A percentile compares a stretch with the other conserved stretches of the same genome.
phyloP scores from a whole-genome alignment of 2,888 invertebrate genomes.

The Heliconius ethilla region DNA sequence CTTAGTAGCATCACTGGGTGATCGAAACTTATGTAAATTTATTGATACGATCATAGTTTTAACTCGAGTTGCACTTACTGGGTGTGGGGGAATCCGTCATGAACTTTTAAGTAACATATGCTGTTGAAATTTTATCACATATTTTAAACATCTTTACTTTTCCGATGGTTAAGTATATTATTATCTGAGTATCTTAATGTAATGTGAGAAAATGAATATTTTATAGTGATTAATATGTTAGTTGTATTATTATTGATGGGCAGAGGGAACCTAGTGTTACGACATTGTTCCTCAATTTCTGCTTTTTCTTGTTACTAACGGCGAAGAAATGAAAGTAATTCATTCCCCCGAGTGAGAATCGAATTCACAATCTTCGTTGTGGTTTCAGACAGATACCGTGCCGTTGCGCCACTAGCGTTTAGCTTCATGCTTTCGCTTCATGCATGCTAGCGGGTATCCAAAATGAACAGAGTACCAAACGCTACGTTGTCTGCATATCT shows the following conservation, averaged over 20 bases:
- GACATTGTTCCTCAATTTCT: too few species aligned
- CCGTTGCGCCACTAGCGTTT: too few species aligned
- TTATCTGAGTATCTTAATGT: neutral
- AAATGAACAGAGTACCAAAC: too few species aligned
- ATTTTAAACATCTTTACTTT: conserved; percentile 19
- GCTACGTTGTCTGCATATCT: too few species aligned
- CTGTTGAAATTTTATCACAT: conserved; percentile 23
- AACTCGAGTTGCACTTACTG: conserved; percentile 17
- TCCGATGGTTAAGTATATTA: neutral
- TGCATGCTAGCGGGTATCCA: too few species aligned
- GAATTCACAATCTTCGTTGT: too few species aligned
- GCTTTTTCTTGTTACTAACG: too few species aligned
- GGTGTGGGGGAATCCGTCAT: conserved; percentile 14
- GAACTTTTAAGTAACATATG: conserved; percentile 25
- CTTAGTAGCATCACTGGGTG: neutral
- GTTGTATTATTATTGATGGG: neutral
- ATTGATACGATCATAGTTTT: conserved; percentile 27
- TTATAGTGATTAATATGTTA: neutral
- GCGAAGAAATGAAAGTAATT: too few species aligned
- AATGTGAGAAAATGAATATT: neutral
- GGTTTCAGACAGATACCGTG: too few species aligned
- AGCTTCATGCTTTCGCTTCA: too few species aligned
- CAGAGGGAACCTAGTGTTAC: too few species aligned
- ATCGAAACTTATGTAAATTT: conserved; percentile 14
- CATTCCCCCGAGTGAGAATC: too few species aligned